Evolutionary conservation across 2,797 vertebrate species (phyloP).

Genomic region (Threskiornis aethiopicus): DNA sequence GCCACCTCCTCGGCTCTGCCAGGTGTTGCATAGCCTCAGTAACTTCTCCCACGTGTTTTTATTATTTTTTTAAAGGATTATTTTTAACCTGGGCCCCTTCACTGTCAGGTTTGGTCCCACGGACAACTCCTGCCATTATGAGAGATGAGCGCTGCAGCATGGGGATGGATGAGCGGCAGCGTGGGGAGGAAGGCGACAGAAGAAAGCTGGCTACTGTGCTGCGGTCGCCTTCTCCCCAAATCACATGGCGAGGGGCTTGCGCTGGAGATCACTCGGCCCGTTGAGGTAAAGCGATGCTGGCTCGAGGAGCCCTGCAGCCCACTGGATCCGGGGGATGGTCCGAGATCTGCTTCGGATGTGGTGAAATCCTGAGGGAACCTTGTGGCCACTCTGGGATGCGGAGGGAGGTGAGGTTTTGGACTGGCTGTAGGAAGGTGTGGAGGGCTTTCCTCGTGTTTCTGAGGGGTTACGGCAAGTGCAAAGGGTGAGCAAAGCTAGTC

Average conservation of each 20-base stretch:
- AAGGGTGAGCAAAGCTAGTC: background rate
- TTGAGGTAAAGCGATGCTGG: background rate
- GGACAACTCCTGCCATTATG: background rate
- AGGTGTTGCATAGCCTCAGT: background rate
- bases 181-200: accelerated
- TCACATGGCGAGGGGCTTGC: accelerated
- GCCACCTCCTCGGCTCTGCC: background rate
- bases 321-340: background rate
- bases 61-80: background rate
- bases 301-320: background rate
- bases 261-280: accelerated
- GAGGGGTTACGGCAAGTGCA: background rate
- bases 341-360: background rate
- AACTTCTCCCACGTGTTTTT: accelerated
- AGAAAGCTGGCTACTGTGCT: background rate
- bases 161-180: background rate
- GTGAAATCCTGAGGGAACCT: background rate
- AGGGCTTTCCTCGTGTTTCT: background rate
- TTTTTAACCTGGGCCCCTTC: background rate
- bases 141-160: accelerated
- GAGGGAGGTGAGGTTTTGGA: background rate
- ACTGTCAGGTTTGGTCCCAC: background rate
- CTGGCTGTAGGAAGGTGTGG: background rate
- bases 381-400: background rate
- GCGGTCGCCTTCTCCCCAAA: background rate